These are phyloP conservation scores for Latrodectus geometricus DNA, from an alignment of 1,140 invertebrate species.

Conservation along the genomic window DNA sequence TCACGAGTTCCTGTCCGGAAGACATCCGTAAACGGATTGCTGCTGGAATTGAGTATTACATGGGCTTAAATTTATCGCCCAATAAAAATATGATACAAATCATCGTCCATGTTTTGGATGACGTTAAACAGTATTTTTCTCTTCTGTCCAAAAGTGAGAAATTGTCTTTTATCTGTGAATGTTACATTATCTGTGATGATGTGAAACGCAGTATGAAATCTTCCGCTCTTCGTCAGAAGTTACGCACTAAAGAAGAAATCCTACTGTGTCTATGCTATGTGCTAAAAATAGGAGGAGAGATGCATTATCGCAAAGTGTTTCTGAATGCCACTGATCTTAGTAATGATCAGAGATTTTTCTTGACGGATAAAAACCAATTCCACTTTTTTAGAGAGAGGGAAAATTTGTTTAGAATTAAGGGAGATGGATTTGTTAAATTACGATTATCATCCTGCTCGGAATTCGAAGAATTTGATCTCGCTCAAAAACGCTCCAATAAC, in stretches of 20 bases:
- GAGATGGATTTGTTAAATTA: constrained; percentile 15
- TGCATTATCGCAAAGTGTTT: neutral
- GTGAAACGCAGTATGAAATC: neutral
- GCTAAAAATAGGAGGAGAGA: neutral
- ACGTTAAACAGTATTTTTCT: neutral
- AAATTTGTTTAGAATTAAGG: neutral
- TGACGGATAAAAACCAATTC: neutral
- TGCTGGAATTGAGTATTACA: neutral
- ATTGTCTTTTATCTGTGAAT: neutral
- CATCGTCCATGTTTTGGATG: neutral
- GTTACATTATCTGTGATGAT: neutral
- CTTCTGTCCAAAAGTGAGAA: neutral
- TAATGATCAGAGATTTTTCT: neutral
- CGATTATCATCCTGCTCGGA: neutral
- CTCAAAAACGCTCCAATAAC: neutral
- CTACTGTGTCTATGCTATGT: neutral
- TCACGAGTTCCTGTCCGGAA: neutral
- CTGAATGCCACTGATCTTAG: neutral
- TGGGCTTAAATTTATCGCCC: neutral
- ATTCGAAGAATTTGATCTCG: neutral
- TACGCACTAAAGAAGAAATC: neutral
- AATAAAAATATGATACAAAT: neutral
- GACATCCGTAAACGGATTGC: neutral
- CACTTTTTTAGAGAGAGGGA: neutral
- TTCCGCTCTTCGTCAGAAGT: neutral